Evolutionary conservation across 53 echinoderm and acorn worm genomes (phyloP).

Genomic region (Holothuria scabra): DNA sequence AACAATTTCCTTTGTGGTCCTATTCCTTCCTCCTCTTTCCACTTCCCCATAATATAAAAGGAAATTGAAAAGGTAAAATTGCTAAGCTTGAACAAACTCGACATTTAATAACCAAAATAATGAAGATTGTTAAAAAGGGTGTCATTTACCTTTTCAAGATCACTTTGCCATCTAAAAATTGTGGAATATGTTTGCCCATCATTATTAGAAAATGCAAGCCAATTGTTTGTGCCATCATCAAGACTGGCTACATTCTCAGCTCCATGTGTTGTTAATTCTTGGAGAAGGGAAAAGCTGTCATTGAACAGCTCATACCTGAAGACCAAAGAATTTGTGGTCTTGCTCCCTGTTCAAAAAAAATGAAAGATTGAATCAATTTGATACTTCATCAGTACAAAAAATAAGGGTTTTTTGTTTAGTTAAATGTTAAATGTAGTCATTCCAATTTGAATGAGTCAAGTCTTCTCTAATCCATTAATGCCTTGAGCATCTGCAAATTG

Average conservation of each 20-base stretch:
- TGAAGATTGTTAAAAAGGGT: background rate
- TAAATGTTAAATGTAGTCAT: no score
- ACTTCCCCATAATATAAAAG: no score
- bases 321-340: constrained; percentile 47
- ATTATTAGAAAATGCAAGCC: constrained; percentile 27
- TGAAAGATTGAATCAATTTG: background rate
- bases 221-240: constrained; percentile 6
- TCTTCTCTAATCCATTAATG: no score
- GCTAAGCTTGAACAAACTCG: no score
- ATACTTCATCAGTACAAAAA: no score
- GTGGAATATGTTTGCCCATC: constrained; percentile 19
- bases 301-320: constrained; percentile 29
- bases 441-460: no score
- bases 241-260: constrained; percentile 14
- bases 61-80: no score
- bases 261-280: constrained; percentile 50
- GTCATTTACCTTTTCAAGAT: background rate
- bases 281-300: constrained; percentile 40
- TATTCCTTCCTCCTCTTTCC: no score
- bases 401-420: no score
- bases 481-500: no score
- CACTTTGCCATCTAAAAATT: constrained; percentile 6
- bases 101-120: no score
- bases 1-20: no score
- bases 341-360: constrained; percentile 32